Evolutionary conservation across 2,888 invertebrate genomes (phyloP), one percentile per base, ranked within the genome.

Genomic region (Drosophila greeni): DNA sequence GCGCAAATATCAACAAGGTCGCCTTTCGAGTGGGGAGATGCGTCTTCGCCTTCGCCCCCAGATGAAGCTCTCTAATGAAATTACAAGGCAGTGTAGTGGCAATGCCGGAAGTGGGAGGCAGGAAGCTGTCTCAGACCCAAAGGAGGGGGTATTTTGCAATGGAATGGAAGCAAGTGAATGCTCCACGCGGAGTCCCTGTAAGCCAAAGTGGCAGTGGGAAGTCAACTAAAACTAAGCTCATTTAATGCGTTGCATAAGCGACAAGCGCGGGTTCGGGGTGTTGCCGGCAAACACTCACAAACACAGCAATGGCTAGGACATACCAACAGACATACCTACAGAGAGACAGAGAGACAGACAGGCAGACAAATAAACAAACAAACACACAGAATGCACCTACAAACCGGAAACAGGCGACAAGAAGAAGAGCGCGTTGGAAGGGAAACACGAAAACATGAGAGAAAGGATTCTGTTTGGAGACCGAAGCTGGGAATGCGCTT

Each of bases 211-310:
- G 68, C 81, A 77, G 78, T 69, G 70, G 83, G 57, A 81, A 84
- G 81, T 81, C 81, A 81, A 79, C 82, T 79, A 82, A 79, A 82
- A 79, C 81, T 81, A 81, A 81, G 84, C 83, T 82, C 75, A 71
- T 79, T 81, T 81, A 81, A 81, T 81, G 71, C 84, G 76, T 67
- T 73, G 82, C 76, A 84, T 76, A 78, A 84, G 71, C 84, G 78
- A 65, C 67, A 73, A 40, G 55, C 56, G 40, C 34, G 34, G 34
- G 54, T n/a, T n/a, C n/a, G 20, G 37, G 45, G 40, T n/a, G 33
- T 20, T 12, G 39, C 18, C 23, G 37, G 34, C 59, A 42, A 36
- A 49, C 62, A 47, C 9, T 47, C 18, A 20, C 45, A 64, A 51
- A 31, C 37, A 55, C 39, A 34, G 24, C 31, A 48, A 33, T 16